Evolutionary conservation across 2,113 vertebrate species (phyloP), one percentile per base, ranked within the genome.

Genomic region (Pelodiscus sinensis): DNA sequence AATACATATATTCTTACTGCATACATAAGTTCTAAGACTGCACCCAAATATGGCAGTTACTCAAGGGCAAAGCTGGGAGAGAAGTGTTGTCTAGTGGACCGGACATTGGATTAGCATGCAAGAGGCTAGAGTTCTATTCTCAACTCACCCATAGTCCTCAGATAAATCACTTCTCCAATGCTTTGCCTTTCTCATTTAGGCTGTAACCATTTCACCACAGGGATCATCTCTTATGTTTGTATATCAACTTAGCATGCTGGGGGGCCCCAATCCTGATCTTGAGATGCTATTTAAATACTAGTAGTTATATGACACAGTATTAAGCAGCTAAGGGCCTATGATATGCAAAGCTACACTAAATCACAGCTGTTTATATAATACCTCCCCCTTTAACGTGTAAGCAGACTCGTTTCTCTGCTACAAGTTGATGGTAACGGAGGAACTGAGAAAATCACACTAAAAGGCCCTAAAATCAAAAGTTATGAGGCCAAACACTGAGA

Each of bases 141-240:
- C 6, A 44, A 9, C 14, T 4, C 58, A 75, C 50, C 19, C 14
- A 51, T 85, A 44, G 56, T 82, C 18, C 89, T 68, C 8, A 22
- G 25, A 18, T 55, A 18, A 79, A 25, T 54, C 3, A 57, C 71
- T 86, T 50, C 75, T 13, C 22, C 85, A 35, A 62, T 71, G 8
- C 3, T 93, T 84, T 35, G 79, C 2, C 14, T 68, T 71, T 15
- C 6, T 22, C 19, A 62, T 79, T 31, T 82, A 71, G 56, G 3
- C 22, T 0, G 1, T 16, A 90, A 51, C 44, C 29, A 52, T 24
- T 86, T n/a, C 71, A 71, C 84, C 31, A 75, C 2, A 79, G 14
- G 6, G 5, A 82, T 1, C 4, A 71, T 5, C 1, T 79, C 55
- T 77, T 0, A 81, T 2, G 50, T 65, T 27, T 60, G 4, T 19